These are phyloP conservation scores for Tichodroma muraria DNA, from an alignment of 2,113 vertebrate species.

Conservation along the genomic window DNA sequence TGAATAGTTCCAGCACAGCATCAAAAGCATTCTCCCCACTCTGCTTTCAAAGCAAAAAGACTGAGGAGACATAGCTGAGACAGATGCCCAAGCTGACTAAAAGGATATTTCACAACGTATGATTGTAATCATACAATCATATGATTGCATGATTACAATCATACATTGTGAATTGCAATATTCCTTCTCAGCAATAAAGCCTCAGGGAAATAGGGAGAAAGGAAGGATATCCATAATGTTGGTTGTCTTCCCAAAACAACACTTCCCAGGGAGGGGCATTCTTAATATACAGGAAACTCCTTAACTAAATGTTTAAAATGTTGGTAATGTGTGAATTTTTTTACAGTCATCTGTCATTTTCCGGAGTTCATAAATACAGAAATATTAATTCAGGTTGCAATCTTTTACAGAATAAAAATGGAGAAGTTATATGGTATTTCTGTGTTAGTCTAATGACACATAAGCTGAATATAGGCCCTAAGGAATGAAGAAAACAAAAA, in stretches of 20 bases:
- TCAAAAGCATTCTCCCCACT: too few relatives aligned
- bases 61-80: too few relatives aligned
- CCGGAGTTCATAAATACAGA: not conserved
- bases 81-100: too few relatives aligned
- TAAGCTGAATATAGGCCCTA: not conserved
- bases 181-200: not conserved
- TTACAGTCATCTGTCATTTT: not conserved
- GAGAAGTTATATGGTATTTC: not conserved
- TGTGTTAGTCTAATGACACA: not conserved
- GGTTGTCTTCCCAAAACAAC: not conserved
- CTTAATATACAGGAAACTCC: not conserved
- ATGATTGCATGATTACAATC: too few relatives aligned
- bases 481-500: not conserved
- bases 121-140: too few relatives aligned
- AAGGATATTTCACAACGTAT: too few relatives aligned
- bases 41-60: too few relatives aligned
- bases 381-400: not conserved
- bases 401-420: not conserved
- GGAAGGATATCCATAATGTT: not conserved
- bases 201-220: not conserved
- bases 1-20: too few relatives aligned
- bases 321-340: not conserved
- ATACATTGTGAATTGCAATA: too few relatives aligned
- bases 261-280: not conserved
- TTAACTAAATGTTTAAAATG: not conserved